Conservation (phyloP, 92 coral and sea anemone species). For the Phenganax subtilis region DNA sequence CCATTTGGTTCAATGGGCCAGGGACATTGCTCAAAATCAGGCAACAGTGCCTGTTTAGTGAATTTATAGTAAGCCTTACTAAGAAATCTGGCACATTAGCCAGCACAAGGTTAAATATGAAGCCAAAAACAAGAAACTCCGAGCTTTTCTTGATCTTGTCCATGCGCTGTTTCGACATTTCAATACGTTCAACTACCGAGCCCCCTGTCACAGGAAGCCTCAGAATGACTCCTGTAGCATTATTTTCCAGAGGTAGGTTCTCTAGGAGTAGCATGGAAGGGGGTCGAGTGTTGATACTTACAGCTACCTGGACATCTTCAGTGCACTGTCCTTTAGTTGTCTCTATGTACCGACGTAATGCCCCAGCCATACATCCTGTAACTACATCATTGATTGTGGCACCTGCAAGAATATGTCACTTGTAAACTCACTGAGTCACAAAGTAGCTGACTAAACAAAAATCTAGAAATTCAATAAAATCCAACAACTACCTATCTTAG, state of each 20-base stretch:
- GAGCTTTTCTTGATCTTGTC: slow-evolving; percentile 79
- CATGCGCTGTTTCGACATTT: slow-evolving; percentile 83
- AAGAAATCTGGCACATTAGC: slow-evolving; percentile 82
- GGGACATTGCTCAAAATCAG: slow-evolving; percentile 90
- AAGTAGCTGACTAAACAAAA: too few relatives aligned
- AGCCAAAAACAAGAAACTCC: slow-evolving; percentile 83
- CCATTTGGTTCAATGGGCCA: slow-evolving; percentile 81
- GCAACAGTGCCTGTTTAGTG: slow-evolving; percentile 74
- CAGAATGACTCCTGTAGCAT: slow-evolving; percentile 74
- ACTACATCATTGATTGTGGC: slow-evolving; percentile 93
- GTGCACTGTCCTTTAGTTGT: slow-evolving; percentile 65
- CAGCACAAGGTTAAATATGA: slow-evolving; percentile 62
- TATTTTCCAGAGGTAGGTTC: slow-evolving; percentile 85
- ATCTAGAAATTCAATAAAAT: too few relatives aligned
- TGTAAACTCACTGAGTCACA: too few relatives aligned
- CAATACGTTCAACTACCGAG: slow-evolving; percentile 61
- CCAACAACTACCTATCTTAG: slow-evolving; percentile 60
- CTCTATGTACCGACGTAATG: slow-evolving; percentile 74
- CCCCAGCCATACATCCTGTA: slow-evolving; percentile 90
- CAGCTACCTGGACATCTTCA: slow-evolving; percentile 82
- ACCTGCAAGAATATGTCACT: slow-evolving; percentile 41
- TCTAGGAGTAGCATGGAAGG: slow-evolving; percentile 64
- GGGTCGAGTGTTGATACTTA: slow-evolving; percentile 81
- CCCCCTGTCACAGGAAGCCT: slow-evolving; percentile 70
- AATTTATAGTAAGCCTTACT: slow-evolving; percentile 69